Percentiles rank a stretch among this genome's conserved stretches.
phyloP scores from a whole-genome alignment of 35 echinoderm and acorn worm genomes.

The Apostichopus japonicus region DNA sequence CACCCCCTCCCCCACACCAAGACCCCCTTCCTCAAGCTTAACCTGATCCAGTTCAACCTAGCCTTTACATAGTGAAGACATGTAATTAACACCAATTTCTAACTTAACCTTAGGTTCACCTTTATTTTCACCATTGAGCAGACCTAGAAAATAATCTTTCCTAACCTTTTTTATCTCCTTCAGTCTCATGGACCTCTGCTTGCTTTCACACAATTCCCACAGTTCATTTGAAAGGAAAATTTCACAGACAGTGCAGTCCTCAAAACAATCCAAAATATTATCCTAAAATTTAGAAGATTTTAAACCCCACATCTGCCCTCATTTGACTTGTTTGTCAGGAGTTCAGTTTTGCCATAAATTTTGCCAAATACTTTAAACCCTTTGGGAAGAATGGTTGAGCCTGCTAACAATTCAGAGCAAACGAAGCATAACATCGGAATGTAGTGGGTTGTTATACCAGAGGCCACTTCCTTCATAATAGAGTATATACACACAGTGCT shows the following conservation, averaged over 20 bases:
- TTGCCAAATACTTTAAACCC: constrained; percentile 19
- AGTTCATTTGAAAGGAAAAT: too few relatives aligned
- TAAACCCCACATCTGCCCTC: constrained; percentile 8
- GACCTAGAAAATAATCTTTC: too few relatives aligned
- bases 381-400: constrained; percentile 42
- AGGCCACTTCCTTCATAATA: constrained; percentile 25
- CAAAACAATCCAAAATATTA: not conserved
- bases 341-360: not conserved
- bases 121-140: too few relatives aligned
- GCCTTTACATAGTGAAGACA: too few relatives aligned
- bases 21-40: too few relatives aligned
- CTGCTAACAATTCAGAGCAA: constrained; percentile 35
- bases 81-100: too few relatives aligned
- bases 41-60: too few relatives aligned
- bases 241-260: not conserved
- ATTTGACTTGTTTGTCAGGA: not conserved
- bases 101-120: too few relatives aligned
- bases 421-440: constrained; percentile 47
- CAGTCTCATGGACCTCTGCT: too few relatives aligned
- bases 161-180: too few relatives aligned
- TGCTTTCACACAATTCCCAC: too few relatives aligned
- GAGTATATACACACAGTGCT: not conserved
- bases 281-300: not conserved
- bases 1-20: too few relatives aligned
- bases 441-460: constrained; percentile 37